These are phyloP conservation scores for Drosophila neonasuta DNA, from an alignment of 2,888 invertebrate genomes.

Conservation along the genomic window DNA sequence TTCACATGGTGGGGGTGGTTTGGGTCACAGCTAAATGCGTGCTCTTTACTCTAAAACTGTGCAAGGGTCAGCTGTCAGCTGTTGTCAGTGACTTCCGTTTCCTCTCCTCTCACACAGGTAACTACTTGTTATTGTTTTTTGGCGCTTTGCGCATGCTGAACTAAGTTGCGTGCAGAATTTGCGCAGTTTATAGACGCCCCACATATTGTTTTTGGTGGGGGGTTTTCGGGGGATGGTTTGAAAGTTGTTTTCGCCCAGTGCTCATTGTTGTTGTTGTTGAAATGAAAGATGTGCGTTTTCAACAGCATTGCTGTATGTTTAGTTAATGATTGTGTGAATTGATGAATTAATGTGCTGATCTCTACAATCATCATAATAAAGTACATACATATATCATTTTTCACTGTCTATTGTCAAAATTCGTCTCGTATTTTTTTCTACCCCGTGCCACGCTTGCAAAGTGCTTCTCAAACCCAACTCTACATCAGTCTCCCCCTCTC, in stretches of 20 bases:
- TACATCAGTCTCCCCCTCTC: background rate
- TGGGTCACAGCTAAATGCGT: slow-evolving; percentile 25
- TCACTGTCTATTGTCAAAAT: background rate
- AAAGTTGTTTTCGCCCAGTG: slow-evolving; percentile 26
- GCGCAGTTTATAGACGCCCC: slow-evolving; percentile 30
- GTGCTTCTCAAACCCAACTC: slow-evolving; percentile 27
- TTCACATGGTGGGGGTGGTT: slow-evolving; percentile 28
- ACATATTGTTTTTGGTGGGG: slow-evolving; percentile 1
- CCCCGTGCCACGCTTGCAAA: slow-evolving; percentile 18
- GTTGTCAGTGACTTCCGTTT: slow-evolving; percentile 25
- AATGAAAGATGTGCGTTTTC: slow-evolving; percentile 33
- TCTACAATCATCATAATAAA: background rate
- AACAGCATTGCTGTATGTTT: slow-evolving; percentile 14
- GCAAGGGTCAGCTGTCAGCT: slow-evolving; percentile 22
- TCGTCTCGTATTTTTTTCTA: background rate
- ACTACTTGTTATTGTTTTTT: slow-evolving; percentile 31
- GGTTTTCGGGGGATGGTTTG: slow-evolving; percentile 28
- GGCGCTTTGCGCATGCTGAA: slow-evolving; percentile 49
- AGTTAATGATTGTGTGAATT: background rate
- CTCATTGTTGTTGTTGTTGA: slow-evolving; percentile 17
- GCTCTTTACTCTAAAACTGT: slow-evolving; percentile 25
- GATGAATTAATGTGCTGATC: slow-evolving; percentile 12
- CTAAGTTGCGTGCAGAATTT: slow-evolving; percentile 29
- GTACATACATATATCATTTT: background rate
- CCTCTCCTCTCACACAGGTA: slow-evolving; percentile 18